These are phyloP conservation scores for Elysia chlorotica DNA, from an alignment of 1,140 invertebrate species.

Conservation along the genomic window DNA sequence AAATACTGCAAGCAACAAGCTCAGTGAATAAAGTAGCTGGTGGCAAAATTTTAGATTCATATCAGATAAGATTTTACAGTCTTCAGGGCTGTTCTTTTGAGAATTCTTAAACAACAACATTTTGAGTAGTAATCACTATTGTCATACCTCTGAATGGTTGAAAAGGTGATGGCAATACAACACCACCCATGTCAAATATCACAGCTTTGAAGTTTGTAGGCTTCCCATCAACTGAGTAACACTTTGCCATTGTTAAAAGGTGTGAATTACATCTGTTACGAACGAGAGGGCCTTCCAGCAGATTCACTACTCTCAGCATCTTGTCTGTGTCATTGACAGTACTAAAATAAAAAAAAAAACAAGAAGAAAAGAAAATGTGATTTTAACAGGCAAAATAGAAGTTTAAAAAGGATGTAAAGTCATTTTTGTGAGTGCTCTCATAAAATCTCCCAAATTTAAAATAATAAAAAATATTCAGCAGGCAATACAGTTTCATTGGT, in stretches of 20 bases:
- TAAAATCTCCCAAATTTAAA: no score
- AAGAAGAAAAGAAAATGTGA: no score
- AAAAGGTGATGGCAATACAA: conserved; percentile 56
- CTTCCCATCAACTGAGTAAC: not conserved
- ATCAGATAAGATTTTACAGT: not conserved
- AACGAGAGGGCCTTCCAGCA: no score
- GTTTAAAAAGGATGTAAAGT: no score
- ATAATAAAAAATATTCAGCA: no score
- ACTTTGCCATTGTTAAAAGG: conserved; percentile 23
- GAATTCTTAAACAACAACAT: not conserved
- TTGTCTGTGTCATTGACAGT: no score
- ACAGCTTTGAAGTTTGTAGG: conserved; percentile 46
- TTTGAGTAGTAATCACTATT: not conserved
- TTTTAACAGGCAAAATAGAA: no score
- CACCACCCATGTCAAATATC: conserved; percentile 63
- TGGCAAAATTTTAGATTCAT: not conserved
- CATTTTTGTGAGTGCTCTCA: no score
- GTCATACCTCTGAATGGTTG: conserved; percentile 46
- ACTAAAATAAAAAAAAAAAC: no score
- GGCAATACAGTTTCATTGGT: no score
- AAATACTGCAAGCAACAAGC: not conserved
- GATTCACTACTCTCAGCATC: no score
- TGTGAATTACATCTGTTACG: no score
- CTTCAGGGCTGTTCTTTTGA: not conserved
- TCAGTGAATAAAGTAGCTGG: not conserved